phyloP scores from a whole-genome alignment of 2,797 vertebrate species.

The Halcyon badia region DNA sequence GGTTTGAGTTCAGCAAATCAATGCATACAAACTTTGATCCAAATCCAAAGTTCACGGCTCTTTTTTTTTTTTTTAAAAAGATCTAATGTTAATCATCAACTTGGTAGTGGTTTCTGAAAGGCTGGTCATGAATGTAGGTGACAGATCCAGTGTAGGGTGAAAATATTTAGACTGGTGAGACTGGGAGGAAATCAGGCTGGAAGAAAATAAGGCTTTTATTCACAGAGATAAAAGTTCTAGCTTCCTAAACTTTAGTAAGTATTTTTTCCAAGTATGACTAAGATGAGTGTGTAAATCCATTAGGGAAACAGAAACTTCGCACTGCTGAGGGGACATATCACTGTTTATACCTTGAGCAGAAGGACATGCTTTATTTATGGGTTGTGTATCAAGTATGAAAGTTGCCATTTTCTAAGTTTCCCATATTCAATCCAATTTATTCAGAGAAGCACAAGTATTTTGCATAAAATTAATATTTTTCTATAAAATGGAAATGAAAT shows the following conservation, averaged over 20 bases:
- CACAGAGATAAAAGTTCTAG: background rate
- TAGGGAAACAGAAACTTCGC: background rate
- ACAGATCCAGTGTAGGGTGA: background rate
- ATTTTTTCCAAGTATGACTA: background rate
- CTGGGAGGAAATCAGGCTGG: background rate
- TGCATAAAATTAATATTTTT: background rate
- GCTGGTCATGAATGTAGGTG: background rate
- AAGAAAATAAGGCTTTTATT: background rate
- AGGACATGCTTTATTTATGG: background rate
- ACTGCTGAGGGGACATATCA: background rate
- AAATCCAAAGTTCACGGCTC: background rate
- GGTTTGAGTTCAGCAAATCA: background rate
- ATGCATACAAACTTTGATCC: background rate
- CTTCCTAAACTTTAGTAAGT: background rate
- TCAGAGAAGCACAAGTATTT: background rate
- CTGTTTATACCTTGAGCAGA: background rate
- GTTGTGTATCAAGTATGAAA: background rate
- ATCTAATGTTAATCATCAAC: background rate
- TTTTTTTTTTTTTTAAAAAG: background rate
- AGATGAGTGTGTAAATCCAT: background rate
- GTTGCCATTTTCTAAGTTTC: background rate
- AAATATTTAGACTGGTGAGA: background rate
- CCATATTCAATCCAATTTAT: background rate
- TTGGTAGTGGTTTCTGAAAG: background rate
- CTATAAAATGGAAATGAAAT: background rate